These are phyloP conservation scores for Lepus townsendii DNA, from an alignment of 2,797 vertebrate species.

Conservation along the genomic window DNA sequence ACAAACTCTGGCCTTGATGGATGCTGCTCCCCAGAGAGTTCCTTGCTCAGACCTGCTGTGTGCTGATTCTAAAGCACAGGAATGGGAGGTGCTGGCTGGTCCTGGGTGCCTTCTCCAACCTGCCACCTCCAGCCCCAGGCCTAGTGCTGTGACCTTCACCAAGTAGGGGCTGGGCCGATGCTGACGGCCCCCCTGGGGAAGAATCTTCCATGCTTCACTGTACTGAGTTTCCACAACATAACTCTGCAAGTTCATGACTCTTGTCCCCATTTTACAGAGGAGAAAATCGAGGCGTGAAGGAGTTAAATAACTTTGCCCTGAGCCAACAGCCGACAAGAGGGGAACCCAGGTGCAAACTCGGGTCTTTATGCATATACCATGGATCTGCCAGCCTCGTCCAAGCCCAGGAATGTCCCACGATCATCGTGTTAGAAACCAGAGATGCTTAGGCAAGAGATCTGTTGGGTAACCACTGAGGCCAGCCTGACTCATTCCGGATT, in stretches of 20 bases:
- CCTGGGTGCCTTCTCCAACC: background rate
- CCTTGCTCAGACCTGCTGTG: background rate
- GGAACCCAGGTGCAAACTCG: background rate
- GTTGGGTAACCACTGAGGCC: background rate
- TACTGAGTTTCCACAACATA: background rate
- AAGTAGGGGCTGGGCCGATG: background rate
- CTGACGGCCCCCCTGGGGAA: background rate
- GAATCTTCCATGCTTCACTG: background rate
- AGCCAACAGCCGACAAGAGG: background rate
- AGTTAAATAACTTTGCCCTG: slow-evolving; percentile 30
- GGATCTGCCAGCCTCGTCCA: background rate
- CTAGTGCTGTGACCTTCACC: background rate
- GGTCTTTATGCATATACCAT: background rate
- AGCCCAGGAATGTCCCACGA: slow-evolving; percentile 25
- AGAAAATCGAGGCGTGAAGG: slow-evolving; percentile 23
- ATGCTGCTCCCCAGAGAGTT: slow-evolving; percentile 1
- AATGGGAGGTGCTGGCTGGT: background rate
- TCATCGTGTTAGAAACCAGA: slow-evolving; percentile 47
- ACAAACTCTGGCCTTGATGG: background rate
- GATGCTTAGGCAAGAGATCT: background rate
- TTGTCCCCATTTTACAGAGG: slow-evolving; percentile 6
- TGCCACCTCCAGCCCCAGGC: background rate
- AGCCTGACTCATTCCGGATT: background rate
- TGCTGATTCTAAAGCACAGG: background rate
- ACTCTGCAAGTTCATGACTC: background rate